A percentile compares a stretch with the other conserved stretches of the same genome.
These are phyloP conservation scores for Sycobia sp. DNA, from an alignment of 1,140 invertebrate genomes.

Conservation along the genomic window DNA sequence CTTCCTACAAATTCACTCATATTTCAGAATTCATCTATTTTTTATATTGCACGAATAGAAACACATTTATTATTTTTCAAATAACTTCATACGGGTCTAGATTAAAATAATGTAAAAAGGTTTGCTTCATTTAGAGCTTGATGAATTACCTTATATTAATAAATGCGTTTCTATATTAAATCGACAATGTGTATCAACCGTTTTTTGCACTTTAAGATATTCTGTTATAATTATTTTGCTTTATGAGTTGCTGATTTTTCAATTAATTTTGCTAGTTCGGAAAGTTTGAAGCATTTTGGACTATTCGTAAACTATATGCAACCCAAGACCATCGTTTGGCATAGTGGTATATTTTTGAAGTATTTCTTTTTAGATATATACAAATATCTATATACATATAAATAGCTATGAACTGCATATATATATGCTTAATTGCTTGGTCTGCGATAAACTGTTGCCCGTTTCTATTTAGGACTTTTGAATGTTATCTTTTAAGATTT, in stretches of 20 bases:
- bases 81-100: too few species aligned
- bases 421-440: constrained; percentile 15
- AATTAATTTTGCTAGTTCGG: constrained; percentile 22
- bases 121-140: too few species aligned
- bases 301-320: neutral
- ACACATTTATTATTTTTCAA: too few species aligned
- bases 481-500: neutral
- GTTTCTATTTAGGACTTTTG: constrained; percentile 3
- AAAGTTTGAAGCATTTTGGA: constrained; percentile 7
- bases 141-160: too few species aligned
- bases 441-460: constrained; percentile 2
- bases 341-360: neutral
- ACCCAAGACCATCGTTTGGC: neutral
- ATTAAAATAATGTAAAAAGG: too few species aligned
- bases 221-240: constrained; percentile 46
- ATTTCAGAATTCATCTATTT: too few species aligned
- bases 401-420: neutral
- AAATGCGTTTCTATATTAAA: too few species aligned
- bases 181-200: neutral
- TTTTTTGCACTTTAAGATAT: constrained; percentile 20
- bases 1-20: too few species aligned
- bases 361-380: neutral
- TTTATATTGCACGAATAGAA: too few species aligned
- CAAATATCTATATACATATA: too few species aligned
- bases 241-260: constrained; percentile 47